Conservation (phyloP, 2,888 invertebrate genomes). For the Plusia festucae region DNA sequence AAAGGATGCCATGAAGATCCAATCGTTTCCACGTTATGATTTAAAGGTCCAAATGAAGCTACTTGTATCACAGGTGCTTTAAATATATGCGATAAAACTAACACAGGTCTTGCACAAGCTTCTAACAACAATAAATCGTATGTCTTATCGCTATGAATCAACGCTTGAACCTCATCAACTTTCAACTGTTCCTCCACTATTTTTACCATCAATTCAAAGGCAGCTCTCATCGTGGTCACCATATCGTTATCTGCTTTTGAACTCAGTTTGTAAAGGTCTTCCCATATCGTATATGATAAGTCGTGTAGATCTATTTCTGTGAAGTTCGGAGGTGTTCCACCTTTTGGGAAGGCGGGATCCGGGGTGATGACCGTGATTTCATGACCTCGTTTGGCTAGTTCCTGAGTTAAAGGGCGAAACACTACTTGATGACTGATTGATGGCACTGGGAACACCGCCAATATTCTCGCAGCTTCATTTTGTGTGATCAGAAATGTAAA, state of each 20-base stretch:
- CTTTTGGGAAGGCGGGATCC: constrained; percentile 64
- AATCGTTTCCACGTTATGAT: constrained; percentile 45
- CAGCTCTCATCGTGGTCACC: constrained; percentile 22
- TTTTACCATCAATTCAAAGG: constrained; percentile 27
- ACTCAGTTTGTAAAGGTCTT: constrained; percentile 11
- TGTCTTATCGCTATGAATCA: constrained; percentile 53
- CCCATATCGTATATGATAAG: constrained; percentile 60
- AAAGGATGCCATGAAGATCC: constrained; percentile 64
- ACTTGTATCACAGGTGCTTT: constrained; percentile 63
- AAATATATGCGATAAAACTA: constrained; percentile 50
- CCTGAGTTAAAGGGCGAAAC: constrained; percentile 68
- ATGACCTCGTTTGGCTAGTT: constrained; percentile 75
- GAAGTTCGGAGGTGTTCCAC: constrained; percentile 63
- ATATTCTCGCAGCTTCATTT: constrained; percentile 44
- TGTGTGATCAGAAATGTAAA: constrained; percentile 14
- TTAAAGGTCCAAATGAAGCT: constrained; percentile 60
- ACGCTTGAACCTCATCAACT: constrained; percentile 49
- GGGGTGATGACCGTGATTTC: constrained; percentile 75
- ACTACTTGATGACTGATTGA: constrained; percentile 56
- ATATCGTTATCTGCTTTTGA: constrained; percentile 31
- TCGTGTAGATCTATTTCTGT: constrained; percentile 75
- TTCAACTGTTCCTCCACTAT: constrained; percentile 53
- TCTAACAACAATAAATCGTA: constrained; percentile 64
- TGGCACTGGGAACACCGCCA: constrained; percentile 45
- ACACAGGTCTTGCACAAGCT: constrained; percentile 43